Base-by-base conservation (phyloP, 2,888 invertebrate genomes). In the Schizotus pectinicornis region DNA sequence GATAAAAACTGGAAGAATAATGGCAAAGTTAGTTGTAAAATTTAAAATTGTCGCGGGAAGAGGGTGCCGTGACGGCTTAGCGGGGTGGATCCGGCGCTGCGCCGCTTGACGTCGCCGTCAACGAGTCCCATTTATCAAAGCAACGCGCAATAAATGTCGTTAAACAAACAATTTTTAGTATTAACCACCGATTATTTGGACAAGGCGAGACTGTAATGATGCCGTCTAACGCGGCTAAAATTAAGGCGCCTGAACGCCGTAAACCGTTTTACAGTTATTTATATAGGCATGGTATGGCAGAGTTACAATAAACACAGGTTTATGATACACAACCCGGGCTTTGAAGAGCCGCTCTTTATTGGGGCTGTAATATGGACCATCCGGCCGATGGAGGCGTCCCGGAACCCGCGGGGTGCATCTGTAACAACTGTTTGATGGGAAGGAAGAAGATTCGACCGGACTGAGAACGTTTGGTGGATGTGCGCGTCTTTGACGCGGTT, bases 221-320 rank as follows among this genome's bases (percentile, higher is more conserved):
- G 62, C 32, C 54, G 58, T 59, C 55, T 59, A 55, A 49, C 39
- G 51, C 55, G 61, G 57, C 61, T 63, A 53, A 65, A 66, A 67
- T 65, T 67, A 65, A 77, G 77, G 77, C 77, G 77, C 77, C 77
- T 74, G 73, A 67, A 64, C 64, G 72, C 68, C 65, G 74, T 76
- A 76, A 78, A 78, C 68, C 67, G 67, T 76, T 75, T 76, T 75
- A 75, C 73, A 70, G 76, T 73, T 76, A 76, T 77, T 77, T 76
- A 76, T 74, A 74, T 76, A 77, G 73, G 74, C 73, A 71, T 62
- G 70, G 70, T 68, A 77, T 76, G 75, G 75, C 75, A 72, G 71
- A 72, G 74, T 74, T 77, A 77, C 75, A 78, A 77, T 77, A 78
- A 78, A 78, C 77, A 77, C 68, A 67, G 64, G 71, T 76, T 77